These are phyloP conservation scores for Elachura formosa DNA, from an alignment of 2,113 vertebrate genomes.

Conservation along the genomic window DNA sequence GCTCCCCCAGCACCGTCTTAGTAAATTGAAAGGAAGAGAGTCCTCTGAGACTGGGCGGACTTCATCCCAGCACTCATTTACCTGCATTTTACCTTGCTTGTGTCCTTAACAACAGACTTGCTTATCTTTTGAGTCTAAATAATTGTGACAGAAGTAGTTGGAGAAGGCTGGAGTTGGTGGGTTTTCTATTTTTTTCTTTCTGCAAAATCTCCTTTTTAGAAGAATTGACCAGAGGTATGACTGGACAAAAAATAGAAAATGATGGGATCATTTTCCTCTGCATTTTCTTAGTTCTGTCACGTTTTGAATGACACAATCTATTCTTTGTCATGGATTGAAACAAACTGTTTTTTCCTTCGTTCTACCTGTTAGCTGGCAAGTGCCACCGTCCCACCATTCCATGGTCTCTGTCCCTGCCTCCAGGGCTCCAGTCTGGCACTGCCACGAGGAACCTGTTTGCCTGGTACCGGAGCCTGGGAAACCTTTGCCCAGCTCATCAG, in stretches of 20 bases:
- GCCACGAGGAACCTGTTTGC: neutral
- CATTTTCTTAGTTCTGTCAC: neutral
- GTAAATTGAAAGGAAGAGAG: neutral
- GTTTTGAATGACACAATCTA: neutral
- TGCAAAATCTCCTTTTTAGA: neutral
- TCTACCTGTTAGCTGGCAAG: neutral
- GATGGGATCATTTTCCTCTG: neutral
- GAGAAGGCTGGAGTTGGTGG: neutral
- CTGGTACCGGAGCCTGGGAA: neutral
- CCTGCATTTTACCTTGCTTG: neutral
- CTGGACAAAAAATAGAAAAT: neutral
- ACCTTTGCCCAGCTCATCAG: neutral
- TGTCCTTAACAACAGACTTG: neutral
- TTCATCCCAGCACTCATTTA: neutral
- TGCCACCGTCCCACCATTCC: neutral
- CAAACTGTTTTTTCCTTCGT: neutral
- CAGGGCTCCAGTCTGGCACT: neutral
- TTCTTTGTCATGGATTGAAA: neutral
- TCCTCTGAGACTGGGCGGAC: fast-evolving
- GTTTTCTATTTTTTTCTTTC: neutral
- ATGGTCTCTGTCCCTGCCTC: neutral
- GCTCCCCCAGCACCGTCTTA: fast-evolving
- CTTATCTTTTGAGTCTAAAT: neutral
- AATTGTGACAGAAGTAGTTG: neutral
- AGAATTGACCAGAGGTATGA: neutral